phyloP scores from a whole-genome alignment of 2,797 vertebrate species.

The Anisognathus igniventris region DNA sequence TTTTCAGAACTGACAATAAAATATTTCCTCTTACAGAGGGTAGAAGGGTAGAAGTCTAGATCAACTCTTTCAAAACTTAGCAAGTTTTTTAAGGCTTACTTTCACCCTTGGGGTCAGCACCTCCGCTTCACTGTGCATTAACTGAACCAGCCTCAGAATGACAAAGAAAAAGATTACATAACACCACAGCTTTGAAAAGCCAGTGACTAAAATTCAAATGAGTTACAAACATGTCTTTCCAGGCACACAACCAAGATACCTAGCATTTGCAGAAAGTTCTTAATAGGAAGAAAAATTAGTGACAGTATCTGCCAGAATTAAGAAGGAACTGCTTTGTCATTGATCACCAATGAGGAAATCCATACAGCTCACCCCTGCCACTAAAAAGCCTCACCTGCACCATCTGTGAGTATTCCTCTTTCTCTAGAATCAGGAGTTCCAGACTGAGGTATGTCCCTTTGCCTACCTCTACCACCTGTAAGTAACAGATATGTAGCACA shows the following conservation, averaged over 20 bases:
- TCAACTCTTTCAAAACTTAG: background rate
- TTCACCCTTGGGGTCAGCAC: background rate
- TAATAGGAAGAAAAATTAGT: background rate
- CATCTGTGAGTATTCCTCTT: background rate
- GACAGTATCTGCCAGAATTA: background rate
- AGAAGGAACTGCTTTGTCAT: background rate
- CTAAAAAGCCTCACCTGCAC: slow-evolving; percentile 27
- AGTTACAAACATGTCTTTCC: background rate
- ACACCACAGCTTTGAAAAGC: background rate
- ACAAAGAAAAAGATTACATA: background rate
- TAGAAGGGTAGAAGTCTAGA: background rate
- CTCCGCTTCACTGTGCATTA: background rate
- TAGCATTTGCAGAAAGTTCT: background rate
- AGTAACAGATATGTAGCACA: background rate
- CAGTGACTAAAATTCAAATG: background rate
- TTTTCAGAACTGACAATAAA: background rate
- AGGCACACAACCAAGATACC: background rate
- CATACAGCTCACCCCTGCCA: fast-evolving
- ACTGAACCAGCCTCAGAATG: background rate
- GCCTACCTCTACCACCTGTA: slow-evolving; percentile 27
- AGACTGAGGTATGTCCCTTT: background rate
- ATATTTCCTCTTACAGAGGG: fast-evolving
- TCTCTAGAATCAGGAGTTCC: background rate
- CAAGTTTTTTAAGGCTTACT: background rate
- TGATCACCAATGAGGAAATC: background rate